Base-by-base conservation (phyloP, 2,888 invertebrate species). In the Lasioglossum leucozonium region DNA sequence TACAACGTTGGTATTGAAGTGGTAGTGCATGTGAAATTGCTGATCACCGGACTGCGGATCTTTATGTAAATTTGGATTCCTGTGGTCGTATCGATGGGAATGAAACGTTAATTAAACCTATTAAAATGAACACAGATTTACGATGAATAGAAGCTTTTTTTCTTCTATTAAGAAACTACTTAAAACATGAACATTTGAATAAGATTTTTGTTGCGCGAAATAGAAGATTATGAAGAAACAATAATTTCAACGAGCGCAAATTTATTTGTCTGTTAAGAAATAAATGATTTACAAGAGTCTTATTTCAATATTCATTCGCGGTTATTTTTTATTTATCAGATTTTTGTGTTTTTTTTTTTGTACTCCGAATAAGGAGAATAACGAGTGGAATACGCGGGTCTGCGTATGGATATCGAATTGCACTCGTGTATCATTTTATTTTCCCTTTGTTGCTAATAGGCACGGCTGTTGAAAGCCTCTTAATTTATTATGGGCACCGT, bases 391-490 rank as follows among this genome's bases (percentile, higher is more conserved):
- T 47, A 73, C 55, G 74, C 47, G 16, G 44, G 72, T 72, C 47
- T 34, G 58, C 79, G 18, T 44, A 40, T 58, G 67, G 34, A 37
- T 83, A 87, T 87, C 82, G 82, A 82, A 86, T 82, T 80, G 86
- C 77, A 77, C 65, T 75, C 86, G 40, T 72, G 77, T 78, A 78
- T 86, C 82, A 80, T 82, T 87, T 87, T 87, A 82, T 83, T 86
- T 86, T 74, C 82, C 75, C 69, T 65, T 77, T 72, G 82, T 58
- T 78, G 86, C 69, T 86, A 86, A 86, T 82, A 85, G 85, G 76
- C 79, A 73, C 73, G 72, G 73, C 73, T 55, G 83, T 76, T 87
- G 86, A 87, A 87, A 86, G 87, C 86, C 86, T 79, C 78, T 82
- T 86, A 87, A 87, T 87, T 87, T 86, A 87, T 87, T 82, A 83